These are phyloP conservation scores for Cyprinodon diabolis DNA, from an alignment of 2,797 vertebrate species.

Conservation along the genomic window DNA sequence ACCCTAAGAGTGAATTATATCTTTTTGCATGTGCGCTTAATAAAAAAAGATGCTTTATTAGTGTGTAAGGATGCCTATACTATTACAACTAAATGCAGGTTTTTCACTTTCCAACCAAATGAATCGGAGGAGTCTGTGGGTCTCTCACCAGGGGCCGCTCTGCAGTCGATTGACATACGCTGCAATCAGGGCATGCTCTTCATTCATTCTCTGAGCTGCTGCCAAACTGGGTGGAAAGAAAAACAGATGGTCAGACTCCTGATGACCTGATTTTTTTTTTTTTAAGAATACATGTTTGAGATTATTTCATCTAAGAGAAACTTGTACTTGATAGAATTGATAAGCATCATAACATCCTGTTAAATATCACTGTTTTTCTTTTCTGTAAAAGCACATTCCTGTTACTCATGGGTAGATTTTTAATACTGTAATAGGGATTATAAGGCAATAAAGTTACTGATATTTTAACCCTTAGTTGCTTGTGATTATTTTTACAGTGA, in stretches of 20 bases:
- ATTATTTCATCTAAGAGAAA: neutral
- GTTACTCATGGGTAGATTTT: neutral
- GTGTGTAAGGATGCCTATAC: neutral
- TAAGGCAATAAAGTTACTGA: too few species aligned
- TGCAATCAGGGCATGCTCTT: slow-evolving; percentile 92
- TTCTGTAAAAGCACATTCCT: neutral
- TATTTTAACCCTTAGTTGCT: too few species aligned
- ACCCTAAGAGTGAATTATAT: too few species aligned
- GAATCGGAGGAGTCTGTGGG: neutral
- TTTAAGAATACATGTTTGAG: neutral
- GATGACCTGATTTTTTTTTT: neutral
- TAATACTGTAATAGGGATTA: too few species aligned
- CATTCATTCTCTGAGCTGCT: slow-evolving; percentile 80
- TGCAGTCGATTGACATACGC: slow-evolving; percentile 88
- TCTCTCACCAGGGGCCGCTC: slow-evolving; percentile 84
- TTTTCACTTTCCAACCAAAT: neutral
- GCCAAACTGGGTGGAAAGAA: slow-evolving; percentile 62
- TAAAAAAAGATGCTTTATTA: neutral
- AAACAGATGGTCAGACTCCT: slow-evolving; percentile 6
- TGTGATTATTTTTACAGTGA: too few species aligned
- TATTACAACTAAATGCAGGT: too few species aligned
- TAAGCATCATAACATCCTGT: neutral
- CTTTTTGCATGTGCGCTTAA: too few species aligned
- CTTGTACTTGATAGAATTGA: neutral
- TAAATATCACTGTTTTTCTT: neutral